These are phyloP conservation scores for Otocyon megalotis DNA, from an alignment of 2,113 vertebrate genomes.

Conservation along the genomic window DNA sequence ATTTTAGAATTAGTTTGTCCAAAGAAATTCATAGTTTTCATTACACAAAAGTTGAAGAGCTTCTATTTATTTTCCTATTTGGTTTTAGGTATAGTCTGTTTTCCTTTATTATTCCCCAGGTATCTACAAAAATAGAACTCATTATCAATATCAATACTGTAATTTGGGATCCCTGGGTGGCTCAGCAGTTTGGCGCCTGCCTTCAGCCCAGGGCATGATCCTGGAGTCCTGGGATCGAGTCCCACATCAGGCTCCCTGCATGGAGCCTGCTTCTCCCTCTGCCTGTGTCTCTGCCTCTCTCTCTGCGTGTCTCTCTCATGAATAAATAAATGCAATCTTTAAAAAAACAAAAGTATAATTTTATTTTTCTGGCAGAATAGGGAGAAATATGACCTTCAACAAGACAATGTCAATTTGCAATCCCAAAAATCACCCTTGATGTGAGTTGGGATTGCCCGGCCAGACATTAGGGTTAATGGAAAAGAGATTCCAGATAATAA, in stretches of 20 bases:
- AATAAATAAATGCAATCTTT: no score
- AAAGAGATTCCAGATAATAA: not conserved
- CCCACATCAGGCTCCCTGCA: no score
- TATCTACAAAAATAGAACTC: not conserved
- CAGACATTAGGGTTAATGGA: not conserved
- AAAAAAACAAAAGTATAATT: not conserved
- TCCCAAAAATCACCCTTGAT: not conserved
- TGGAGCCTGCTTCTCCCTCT: no score
- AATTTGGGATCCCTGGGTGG: not conserved
- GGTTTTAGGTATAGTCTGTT: not conserved
- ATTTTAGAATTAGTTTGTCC: not conserved
- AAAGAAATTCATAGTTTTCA: slow-evolving; percentile 26
- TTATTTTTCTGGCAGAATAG: slow-evolving; percentile 22
- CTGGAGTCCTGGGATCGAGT: no score
- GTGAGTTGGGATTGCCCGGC: not conserved
- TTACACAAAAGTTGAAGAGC: slow-evolving; percentile 10
- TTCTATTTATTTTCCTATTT: slow-evolving; percentile 4
- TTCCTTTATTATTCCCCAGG: not conserved
- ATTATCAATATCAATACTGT: not conserved
- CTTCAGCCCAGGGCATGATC: no score
- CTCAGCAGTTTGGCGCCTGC: no score
- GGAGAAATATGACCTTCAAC: not conserved
- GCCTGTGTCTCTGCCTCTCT: no score
- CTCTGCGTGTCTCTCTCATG: no score
- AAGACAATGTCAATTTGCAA: not conserved